Conservation (phyloP, 1,140 invertebrate species). For the Bombus sibiricus region DNA sequence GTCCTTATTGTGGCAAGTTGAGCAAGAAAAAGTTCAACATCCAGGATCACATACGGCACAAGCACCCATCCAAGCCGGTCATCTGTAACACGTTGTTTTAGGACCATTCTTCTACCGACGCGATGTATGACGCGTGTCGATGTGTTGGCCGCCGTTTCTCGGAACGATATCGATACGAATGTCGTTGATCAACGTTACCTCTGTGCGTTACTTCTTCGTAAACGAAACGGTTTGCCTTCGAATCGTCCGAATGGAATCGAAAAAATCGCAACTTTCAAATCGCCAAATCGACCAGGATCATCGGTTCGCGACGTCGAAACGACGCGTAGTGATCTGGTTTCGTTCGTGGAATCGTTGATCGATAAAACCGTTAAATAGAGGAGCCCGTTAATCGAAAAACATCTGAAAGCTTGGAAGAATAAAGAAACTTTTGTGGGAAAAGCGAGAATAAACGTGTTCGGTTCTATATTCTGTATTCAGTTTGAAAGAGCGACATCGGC, state of each 20-base stretch:
- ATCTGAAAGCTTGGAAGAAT: constrained; percentile 24
- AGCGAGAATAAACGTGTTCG: constrained; percentile 9
- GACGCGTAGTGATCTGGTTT: too few species aligned
- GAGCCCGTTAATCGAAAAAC: not conserved
- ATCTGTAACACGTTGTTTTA: constrained; percentile 73
- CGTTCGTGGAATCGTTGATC: too few species aligned
- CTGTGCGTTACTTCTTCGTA: not conserved
- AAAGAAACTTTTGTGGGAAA: constrained; percentile 25
- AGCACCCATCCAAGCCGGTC: constrained; percentile 68
- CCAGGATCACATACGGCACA: constrained; percentile 78
- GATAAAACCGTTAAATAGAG: not conserved
- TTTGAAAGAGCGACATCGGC: not conserved
- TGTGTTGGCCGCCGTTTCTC: not conserved
- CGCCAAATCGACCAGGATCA: too few species aligned
- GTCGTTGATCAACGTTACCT: not conserved
- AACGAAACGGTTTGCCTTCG: not conserved
- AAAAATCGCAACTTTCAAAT: too few species aligned
- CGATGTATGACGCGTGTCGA: not conserved
- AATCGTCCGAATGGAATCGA: not conserved
- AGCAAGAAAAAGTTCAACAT: constrained; percentile 82
- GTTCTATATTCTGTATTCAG: not conserved
- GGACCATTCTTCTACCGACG: not conserved
- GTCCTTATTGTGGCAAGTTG: constrained; percentile 80
- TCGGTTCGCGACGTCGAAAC: too few species aligned
- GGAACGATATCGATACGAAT: not conserved